phyloP scores from a whole-genome alignment of 2,797 vertebrate genomes.

The Crocidura indochinensis region DNA sequence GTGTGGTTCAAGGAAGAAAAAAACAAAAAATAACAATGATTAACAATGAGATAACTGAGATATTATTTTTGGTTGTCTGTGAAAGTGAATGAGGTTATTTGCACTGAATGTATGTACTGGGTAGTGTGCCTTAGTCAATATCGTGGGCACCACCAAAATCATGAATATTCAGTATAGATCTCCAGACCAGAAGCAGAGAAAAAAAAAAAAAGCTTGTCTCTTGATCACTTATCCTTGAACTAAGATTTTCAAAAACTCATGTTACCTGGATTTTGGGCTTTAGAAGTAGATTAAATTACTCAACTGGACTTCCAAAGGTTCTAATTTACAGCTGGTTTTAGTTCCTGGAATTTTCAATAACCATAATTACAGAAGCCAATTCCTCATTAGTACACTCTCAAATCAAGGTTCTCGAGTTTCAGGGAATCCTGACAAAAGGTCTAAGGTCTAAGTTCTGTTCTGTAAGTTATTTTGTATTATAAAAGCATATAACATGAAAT shows the following conservation, averaged over 20 bases:
- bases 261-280: neutral
- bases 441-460: constrained; percentile 26
- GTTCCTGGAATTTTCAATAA: neutral
- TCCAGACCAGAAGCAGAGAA: neutral
- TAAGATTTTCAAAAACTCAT: neutral
- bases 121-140: neutral
- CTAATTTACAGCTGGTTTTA: neutral
- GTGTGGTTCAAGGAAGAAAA: too few species aligned
- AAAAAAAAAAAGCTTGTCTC: neutral
- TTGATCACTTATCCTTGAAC: neutral
- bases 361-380: neutral
- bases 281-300: neutral
- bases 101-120: neutral
- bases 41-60: neutral
- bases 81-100: neutral
- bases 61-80: neutral
- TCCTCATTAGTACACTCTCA: neutral
- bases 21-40: neutral
- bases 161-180: neutral
- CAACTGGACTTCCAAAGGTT: neutral
- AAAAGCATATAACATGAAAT: neutral
- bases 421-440: neutral
- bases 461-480: constrained; percentile 10
- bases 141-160: neutral
- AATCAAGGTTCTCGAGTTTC: neutral